Conservation (phyloP, 2,888 invertebrate species). For the Amiota minor region DNA sequence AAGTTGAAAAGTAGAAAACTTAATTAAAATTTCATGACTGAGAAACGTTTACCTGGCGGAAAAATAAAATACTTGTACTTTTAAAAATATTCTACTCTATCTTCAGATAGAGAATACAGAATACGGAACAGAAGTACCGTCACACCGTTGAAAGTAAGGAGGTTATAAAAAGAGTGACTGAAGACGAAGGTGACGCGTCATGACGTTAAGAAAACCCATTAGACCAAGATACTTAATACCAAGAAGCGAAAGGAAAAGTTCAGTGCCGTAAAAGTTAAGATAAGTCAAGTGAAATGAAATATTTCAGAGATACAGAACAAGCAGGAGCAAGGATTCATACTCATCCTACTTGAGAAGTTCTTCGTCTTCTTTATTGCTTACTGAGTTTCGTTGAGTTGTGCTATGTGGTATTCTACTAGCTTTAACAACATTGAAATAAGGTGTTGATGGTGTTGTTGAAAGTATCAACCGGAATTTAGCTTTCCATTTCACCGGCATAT, state of each 20-base stretch:
- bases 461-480: not conserved
- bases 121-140: constrained; percentile 24
- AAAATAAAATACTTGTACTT: constrained; percentile 10
- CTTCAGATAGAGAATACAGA: constrained; percentile 20
- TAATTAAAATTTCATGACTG: constrained; percentile 63
- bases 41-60: constrained; percentile 43
- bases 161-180: constrained; percentile 29
- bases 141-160: too few relatives aligned
- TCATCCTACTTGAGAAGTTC: too few relatives aligned
- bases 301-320: not conserved
- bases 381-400: too few relatives aligned
- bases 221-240: not conserved
- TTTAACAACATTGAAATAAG: constrained; percentile 16
- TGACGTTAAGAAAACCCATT: constrained; percentile 23
- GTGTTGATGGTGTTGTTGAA: not conserved
- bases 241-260: constrained; percentile 21
- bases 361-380: too few relatives aligned
- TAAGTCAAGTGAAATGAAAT: not conserved
- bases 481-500: constrained; percentile 2
- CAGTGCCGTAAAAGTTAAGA: constrained; percentile 10
- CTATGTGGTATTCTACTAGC: too few relatives aligned
- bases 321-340: not conserved
- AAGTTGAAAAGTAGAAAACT: constrained; percentile 39
- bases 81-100: constrained; percentile 18
- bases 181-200: constrained; percentile 41